Evolutionary conservation across 2,113 vertebrate genomes (phyloP), one percentile per base, ranked within the genome.

Genomic region (Piaya cayana): DNA sequence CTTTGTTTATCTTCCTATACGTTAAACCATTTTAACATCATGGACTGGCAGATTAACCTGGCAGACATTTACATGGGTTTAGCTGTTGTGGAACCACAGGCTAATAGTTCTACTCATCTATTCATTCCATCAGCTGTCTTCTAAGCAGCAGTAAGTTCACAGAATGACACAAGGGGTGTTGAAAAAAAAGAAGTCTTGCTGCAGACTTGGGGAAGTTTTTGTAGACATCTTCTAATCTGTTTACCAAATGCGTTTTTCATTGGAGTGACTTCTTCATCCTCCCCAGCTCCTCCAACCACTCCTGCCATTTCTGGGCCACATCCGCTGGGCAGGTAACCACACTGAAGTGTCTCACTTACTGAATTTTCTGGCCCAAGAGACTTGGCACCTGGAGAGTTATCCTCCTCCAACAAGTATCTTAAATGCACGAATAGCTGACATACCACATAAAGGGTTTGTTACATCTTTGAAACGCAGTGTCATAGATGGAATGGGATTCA

Each of bases 401-500:
- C 56, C 78, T 43, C 55, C 50, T 58, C 0, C 6, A 68, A 53
- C 21, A 47, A n/a, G 36, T 36, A 36, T 65, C 75, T 56, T 7
- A n/a, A 0, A 2, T 2, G 9, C 5, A 60, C 64, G 43, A 79
- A 12, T 15, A 88, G 37, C 1, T 53, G 55, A 58, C 0, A 0
- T 18, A 69, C 74, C 45, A 26, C 32, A 25, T 23, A 68, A 47
- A 5, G 27, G 15, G 23, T 34, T 26, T 8, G 18, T 7, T 45
- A 86, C n/a, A 76, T 50, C 58, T 81, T 79, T 3, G 5, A 82
- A 79, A 60, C 23, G 56, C 30, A 26, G 26, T 18, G 34, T 3
- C 17, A 32, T 14, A 39, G 4, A 42, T 2, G 49, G 32, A 62
- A 68, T 2, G 15, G 42, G 79, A 77, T 82, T 56, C 58, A 64